phyloP scores from a whole-genome alignment of 2,888 invertebrate genomes.

The Coleophora deauratella region DNA sequence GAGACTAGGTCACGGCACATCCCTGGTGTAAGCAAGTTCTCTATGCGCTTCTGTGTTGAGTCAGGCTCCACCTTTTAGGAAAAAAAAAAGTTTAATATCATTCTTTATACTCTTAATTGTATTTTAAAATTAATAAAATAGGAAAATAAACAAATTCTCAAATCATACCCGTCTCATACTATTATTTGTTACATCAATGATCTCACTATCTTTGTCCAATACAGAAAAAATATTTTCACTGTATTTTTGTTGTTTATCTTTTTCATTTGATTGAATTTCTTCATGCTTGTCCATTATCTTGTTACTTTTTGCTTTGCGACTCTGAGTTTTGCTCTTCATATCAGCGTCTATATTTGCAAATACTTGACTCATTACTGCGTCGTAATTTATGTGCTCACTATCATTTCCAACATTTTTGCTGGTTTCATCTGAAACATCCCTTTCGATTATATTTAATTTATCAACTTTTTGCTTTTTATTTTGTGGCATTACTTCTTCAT shows the following conservation, averaged over 20 bases:
- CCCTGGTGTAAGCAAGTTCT: conserved; percentile 39
- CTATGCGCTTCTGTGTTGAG: conserved; percentile 23
- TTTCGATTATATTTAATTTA: conserved; percentile 7
- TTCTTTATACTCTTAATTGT: too few relatives aligned
- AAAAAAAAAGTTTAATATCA: neutral
- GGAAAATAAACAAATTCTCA: neutral
- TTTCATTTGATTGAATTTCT: conserved; percentile 13
- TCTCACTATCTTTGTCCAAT: conserved; percentile 35
- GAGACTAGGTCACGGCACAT: conserved; percentile 25
- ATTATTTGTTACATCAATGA: conserved; percentile 12
- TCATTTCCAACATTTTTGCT: conserved; percentile 20
- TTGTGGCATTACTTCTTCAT: conserved; percentile 24
- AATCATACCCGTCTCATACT: conserved; percentile 5
- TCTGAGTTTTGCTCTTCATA: conserved; percentile 19
- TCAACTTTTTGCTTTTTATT: conserved; percentile 41
- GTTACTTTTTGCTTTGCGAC: conserved; percentile 4
- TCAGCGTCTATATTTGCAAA: conserved; percentile 61
- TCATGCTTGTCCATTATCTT: conserved; percentile 4
- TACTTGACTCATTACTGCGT: conserved; percentile 49
- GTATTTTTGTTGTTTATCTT: conserved; percentile 26
- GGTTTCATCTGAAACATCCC: conserved; percentile 5
- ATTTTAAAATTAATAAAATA: too few relatives aligned
- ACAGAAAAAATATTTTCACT: conserved; percentile 61
- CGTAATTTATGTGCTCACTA: conserved; percentile 50
- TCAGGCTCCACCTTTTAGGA: neutral